Evolutionary conservation across 1,140 invertebrate species (phyloP), one percentile per base, ranked within the genome.

Genomic region (roundworm (Caenorhabditis elegans)): DNA sequence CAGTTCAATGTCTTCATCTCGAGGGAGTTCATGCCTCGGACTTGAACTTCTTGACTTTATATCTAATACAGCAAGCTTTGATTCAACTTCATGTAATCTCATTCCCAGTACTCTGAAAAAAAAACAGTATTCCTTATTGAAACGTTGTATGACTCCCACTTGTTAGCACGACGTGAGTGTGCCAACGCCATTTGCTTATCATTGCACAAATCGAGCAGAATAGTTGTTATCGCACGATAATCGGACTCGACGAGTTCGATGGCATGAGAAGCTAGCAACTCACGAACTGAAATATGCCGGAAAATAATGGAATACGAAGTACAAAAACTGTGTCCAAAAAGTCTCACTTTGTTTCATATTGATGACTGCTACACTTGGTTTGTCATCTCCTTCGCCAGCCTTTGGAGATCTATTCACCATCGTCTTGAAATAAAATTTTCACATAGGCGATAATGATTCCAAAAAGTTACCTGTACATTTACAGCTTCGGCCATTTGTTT

Each of bases 161-260:
- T 83, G 49, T 83, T 83, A 34, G 82, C 77, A 70, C 77, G 55
- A 53, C 82, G 49, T 6, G 51, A 77, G 55, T 83, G 82, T 24
- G 82, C 65, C 26, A 83, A 48, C 34, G 82, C 82, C 53, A 79
- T 83, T 70, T 83, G 82, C 53, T 83, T 83, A 47, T 83, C 82
- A 46, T 83, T 83, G 22, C 82, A 83, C 51, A 83, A 79, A 34
- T 83, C 82, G 36, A 83, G 77, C 76, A 83, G 34, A 79, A 83
- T 83, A 0, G 82, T 76, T 22, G 82, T 78, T 19, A 83, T 83
- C 39, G 82, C 82, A 49, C 76, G 26, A 31, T 70, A 55, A 24
- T 83, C 82, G n/a, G 46, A 70, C 39, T 83, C 82, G 48, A 79
- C 76, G 28, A 83, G 49, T n/a, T 83, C 76, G 39, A 83, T 83